These are phyloP conservation scores for Lanius collurio DNA, from an alignment of 2,113 vertebrate species.

Conservation along the genomic window DNA sequence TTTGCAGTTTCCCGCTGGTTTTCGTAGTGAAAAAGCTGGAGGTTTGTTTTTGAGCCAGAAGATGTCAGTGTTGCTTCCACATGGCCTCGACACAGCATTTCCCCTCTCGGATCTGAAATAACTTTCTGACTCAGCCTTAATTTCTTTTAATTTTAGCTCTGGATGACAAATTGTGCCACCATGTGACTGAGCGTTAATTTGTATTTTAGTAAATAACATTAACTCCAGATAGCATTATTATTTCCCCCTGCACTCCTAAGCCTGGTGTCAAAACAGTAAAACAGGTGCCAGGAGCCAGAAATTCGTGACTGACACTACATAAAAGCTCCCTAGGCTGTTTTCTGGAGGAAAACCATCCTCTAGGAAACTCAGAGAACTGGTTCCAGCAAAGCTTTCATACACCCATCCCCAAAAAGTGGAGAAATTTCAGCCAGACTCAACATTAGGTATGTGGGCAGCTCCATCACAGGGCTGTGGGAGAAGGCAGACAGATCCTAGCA, in stretches of 20 bases:
- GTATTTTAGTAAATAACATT: slow-evolving; percentile 64
- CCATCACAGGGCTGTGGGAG: background rate
- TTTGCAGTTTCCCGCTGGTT: accelerated
- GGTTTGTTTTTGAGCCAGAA: background rate
- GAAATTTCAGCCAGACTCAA: background rate
- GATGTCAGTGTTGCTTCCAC: slow-evolving; percentile 44
- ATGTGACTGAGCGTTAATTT: slow-evolving; percentile 56
- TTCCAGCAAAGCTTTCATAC: background rate
- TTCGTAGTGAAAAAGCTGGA: background rate
- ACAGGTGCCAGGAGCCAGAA: background rate
- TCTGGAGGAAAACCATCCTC: background rate
- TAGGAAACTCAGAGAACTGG: background rate
- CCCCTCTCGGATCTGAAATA: slow-evolving; percentile 62
- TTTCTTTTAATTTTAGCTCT: slow-evolving; percentile 73
- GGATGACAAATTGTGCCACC: slow-evolving; percentile 65
- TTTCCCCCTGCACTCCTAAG: background rate
- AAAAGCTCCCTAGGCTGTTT: background rate
- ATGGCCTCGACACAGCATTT: background rate
- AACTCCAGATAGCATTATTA: slow-evolving; percentile 38
- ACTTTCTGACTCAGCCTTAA: slow-evolving; percentile 71
- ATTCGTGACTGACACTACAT: background rate
- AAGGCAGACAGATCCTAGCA: background rate
- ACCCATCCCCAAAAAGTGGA: background rate
- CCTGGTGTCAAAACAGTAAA: slow-evolving; percentile 27
- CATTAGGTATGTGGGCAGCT: background rate